Conservation (phyloP, 2,888 invertebrate genomes). For the Tenthredo mesomela region DNA sequence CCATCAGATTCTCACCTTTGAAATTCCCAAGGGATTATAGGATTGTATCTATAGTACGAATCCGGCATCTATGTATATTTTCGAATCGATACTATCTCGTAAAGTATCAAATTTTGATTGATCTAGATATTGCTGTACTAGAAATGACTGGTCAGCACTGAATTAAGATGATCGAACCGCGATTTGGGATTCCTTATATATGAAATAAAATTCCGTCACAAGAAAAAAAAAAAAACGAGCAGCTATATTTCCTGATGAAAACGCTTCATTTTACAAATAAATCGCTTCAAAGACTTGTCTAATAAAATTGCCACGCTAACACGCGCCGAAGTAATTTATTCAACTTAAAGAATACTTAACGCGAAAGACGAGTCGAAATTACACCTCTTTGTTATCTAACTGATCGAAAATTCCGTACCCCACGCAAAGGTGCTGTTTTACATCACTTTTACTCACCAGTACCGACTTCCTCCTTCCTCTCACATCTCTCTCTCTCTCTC, state of each 20-base stretch:
- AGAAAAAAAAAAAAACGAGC: not conserved
- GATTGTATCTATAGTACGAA: too few species aligned
- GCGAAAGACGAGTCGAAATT: constrained; percentile 5
- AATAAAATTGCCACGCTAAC: not conserved
- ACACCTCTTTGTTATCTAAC: not conserved
- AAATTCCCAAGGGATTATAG: not conserved
- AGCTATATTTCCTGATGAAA: not conserved
- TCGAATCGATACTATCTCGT: too few species aligned
- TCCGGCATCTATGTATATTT: too few species aligned
- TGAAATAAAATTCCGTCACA: not conserved
- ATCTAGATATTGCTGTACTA: too few species aligned
- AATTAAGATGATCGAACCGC: too few species aligned
- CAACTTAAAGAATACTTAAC: constrained; percentile 10
- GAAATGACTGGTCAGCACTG: too few species aligned
- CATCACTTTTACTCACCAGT: not conserved
- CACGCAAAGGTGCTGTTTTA: not conserved
- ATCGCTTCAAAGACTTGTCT: not conserved
- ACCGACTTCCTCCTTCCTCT: not conserved
- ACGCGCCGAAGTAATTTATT: not conserved
- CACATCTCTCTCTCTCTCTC: not conserved
- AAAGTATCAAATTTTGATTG: too few species aligned
- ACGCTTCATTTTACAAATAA: constrained; percentile 1
- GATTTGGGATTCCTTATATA: too few species aligned
- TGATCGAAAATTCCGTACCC: not conserved
- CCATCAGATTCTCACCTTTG: not conserved